Percentiles rank a stretch among this genome's conserved stretches.
phyloP scores from a whole-genome alignment of 2,888 invertebrate species.

The Caenorhabditis imperialis region DNA sequence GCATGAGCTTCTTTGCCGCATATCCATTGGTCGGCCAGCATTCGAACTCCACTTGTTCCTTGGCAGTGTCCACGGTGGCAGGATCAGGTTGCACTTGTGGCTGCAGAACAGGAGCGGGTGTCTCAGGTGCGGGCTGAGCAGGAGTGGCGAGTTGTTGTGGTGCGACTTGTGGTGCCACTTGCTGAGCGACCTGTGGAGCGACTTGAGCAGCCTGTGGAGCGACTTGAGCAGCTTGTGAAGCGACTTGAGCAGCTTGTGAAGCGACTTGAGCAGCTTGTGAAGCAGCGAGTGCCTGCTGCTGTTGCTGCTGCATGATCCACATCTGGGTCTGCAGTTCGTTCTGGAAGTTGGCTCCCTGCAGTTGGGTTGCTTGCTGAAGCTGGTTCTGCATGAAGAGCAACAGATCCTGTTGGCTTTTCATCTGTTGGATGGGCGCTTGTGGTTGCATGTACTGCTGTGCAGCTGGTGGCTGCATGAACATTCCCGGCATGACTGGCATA shows the following conservation, averaged over 20 bases:
- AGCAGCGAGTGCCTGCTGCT: constrained; percentile 3
- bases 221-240: too few relatives aligned
- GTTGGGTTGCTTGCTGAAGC: constrained; percentile 4
- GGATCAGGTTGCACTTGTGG: too few relatives aligned
- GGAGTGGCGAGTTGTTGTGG: not conserved
- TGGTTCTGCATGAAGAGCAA: constrained; percentile 14
- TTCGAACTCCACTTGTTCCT: constrained; percentile 34
- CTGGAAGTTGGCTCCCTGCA: not conserved
- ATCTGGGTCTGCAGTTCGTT: not conserved
- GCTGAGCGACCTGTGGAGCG: not conserved
- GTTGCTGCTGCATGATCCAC: not conserved
- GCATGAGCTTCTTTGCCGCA: constrained; percentile 13
- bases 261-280: not conserved
- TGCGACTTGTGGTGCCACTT: constrained; percentile 1
- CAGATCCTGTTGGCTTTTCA: constrained; percentile 9
- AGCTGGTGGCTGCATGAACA: constrained; percentile 7
- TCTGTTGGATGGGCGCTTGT: not conserved
- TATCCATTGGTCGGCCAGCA: constrained; percentile 50
- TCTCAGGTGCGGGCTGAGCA: not conserved
- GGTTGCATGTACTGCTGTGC: constrained; percentile 1
- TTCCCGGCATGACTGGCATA: constrained; percentile 13
- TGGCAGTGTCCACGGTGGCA: not conserved
- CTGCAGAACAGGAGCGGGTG: too few relatives aligned
- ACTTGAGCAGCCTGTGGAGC: not conserved
- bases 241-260: not conserved